Evolutionary conservation across 2,797 vertebrate genomes (phyloP).

Genomic region (Fratercula arctica): DNA sequence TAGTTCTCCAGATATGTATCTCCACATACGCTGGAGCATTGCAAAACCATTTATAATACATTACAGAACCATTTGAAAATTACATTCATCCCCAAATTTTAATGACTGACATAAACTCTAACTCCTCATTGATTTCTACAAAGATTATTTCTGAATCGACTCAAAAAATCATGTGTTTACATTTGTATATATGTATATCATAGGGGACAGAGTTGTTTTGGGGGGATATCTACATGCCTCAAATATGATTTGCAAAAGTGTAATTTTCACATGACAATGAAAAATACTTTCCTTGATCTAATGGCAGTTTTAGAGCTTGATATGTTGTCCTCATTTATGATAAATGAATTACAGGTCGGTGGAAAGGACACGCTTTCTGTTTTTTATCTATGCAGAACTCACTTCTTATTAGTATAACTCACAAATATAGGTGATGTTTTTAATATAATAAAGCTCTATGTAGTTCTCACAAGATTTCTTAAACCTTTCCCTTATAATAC

Average conservation of each 20-base stretch:
- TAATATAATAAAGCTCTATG: not conserved
- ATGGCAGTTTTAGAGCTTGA: not conserved
- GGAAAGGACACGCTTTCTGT: not conserved
- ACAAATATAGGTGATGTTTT: not conserved
- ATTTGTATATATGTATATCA: not conserved
- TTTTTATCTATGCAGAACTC: not conserved
- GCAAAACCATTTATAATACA: constrained; percentile 34
- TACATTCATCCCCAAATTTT: constrained; percentile 17
- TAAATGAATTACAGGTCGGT: not conserved
- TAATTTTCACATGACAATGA: not conserved
- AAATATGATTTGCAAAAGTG: not conserved
- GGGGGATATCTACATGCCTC: not conserved
- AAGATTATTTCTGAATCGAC: not conserved
- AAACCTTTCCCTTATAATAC: not conserved
- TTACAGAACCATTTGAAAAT: constrained; percentile 30
- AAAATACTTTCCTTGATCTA: not conserved
- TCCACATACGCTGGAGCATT: not conserved
- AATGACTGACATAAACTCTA: not conserved
- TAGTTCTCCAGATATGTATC: constrained; percentile 45
- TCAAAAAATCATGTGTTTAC: not conserved
- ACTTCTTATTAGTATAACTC: not conserved
- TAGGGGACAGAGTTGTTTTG: not conserved
- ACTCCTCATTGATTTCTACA: not conserved
- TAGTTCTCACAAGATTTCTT: not conserved
- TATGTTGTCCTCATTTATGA: not conserved